These are phyloP conservation scores for Neogale vison DNA, from an alignment of 2,113 vertebrate genomes.

Conservation along the genomic window DNA sequence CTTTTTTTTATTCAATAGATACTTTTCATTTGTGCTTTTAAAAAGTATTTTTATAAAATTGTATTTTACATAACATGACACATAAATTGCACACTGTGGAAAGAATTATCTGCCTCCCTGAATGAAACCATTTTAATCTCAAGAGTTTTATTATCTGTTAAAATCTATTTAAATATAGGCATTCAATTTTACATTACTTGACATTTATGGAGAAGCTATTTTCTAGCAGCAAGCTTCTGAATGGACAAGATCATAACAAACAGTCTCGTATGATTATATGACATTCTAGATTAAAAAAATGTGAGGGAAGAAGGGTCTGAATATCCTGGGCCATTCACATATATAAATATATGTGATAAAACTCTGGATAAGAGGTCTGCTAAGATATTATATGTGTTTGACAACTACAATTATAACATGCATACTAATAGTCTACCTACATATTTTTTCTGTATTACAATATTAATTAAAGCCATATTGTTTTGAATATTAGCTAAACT, in stretches of 20 bases:
- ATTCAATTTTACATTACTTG: constrained; percentile 82
- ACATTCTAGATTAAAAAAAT: constrained; percentile 77
- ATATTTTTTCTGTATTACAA: background rate
- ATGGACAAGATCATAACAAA: constrained; percentile 83
- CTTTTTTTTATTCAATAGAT: constrained; percentile 69
- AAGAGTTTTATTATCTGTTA: constrained; percentile 85
- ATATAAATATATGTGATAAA: constrained; percentile 62
- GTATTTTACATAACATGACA: constrained; percentile 84
- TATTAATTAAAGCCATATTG: background rate
- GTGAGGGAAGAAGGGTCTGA: constrained; percentile 65
- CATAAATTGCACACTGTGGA: constrained; percentile 82
- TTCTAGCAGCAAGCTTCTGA: constrained; percentile 77
- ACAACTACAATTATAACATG: background rate
- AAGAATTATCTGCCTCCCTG: constrained; percentile 80
- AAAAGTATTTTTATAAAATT: constrained; percentile 76
- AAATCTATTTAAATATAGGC: constrained; percentile 85
- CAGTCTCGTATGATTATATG: constrained; percentile 74
- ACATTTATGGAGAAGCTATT: constrained; percentile 82
- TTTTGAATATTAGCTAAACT: background rate
- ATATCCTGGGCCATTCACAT: constrained; percentile 65
- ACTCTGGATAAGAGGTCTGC: constrained; percentile 24
- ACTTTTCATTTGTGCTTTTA: constrained; percentile 79
- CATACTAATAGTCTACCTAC: background rate
- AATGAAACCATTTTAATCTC: constrained; percentile 85
- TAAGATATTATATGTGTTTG: background rate